These are phyloP conservation scores for Achroia grisella DNA, from an alignment of 1,140 invertebrate species.

Conservation along the genomic window DNA sequence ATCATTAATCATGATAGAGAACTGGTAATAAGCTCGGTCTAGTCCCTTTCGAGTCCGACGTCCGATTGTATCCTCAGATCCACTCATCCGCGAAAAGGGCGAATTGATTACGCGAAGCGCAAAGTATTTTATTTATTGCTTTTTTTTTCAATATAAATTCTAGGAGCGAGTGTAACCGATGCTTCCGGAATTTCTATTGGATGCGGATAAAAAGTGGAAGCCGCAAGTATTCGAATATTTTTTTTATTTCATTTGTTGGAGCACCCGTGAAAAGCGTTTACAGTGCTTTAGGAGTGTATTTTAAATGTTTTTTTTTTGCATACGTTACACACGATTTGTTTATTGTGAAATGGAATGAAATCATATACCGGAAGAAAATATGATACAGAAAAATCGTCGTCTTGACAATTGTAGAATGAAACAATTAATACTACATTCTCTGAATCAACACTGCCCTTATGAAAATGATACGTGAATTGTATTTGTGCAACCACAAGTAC, in stretches of 20 bases:
- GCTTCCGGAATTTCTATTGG: slow-evolving; percentile 25
- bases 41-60: background rate
- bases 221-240: slow-evolving; percentile 13
- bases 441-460: no score
- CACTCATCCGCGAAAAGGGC: slow-evolving; percentile 18
- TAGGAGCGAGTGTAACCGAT: slow-evolving; percentile 17
- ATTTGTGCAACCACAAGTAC: no score
- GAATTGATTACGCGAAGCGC: slow-evolving; percentile 26
- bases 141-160: slow-evolving; percentile 30
- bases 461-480: no score
- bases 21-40: no score
- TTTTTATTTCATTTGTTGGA: slow-evolving; percentile 3
- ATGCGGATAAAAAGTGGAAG: slow-evolving; percentile 15
- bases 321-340: background rate
- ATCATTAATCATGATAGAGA: no score
- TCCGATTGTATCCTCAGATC: slow-evolving; percentile 7
- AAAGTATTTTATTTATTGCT: slow-evolving; percentile 22
- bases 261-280: background rate
- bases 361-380: no score
- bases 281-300: background rate
- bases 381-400: no score
- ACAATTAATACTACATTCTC: background rate
- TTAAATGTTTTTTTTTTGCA: slow-evolving; percentile 1
- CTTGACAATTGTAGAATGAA: no score
- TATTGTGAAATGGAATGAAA: no score